A percentile compares a stretch with the other conserved stretches of the same genome.
Conservation (phyloP, 2,113 vertebrate genomes). For the Butorides virescens region DNA sequence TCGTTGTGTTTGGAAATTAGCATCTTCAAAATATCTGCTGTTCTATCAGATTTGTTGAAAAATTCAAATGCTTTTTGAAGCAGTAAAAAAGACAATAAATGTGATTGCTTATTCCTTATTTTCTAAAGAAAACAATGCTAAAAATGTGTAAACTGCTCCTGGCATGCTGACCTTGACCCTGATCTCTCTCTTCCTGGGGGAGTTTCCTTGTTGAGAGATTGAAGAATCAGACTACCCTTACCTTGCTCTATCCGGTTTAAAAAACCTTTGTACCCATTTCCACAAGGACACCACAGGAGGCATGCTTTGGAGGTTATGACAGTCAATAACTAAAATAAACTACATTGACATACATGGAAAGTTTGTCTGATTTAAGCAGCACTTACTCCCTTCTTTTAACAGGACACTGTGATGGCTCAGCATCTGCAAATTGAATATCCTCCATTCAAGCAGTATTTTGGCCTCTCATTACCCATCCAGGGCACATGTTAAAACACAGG, state of each 20-base stretch:
- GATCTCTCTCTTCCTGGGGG: background rate
- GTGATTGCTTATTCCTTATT: background rate
- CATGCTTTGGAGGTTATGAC: background rate
- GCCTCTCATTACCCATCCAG: background rate
- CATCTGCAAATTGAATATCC: background rate
- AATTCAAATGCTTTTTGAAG: background rate
- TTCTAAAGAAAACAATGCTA: background rate
- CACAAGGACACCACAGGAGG: background rate
- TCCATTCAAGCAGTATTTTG: background rate
- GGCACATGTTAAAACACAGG: background rate
- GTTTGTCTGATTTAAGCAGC: background rate
- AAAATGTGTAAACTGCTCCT: background rate
- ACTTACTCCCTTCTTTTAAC: background rate
- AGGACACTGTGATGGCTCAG: background rate
- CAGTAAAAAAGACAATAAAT: background rate
- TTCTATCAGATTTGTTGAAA: background rate
- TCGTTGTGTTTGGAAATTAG: background rate
- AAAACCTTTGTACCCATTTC: background rate
- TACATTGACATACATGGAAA: background rate
- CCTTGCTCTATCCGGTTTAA: background rate
- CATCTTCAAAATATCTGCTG: background rate
- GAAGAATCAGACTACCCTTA: background rate
- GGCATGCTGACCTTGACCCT: background rate
- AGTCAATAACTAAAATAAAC: background rate
- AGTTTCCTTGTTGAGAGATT: background rate